Evolutionary conservation across 2,797 vertebrate genomes (phyloP), one percentile per base, ranked within the genome.

Genomic region (Pelodytes ibericus): DNA sequence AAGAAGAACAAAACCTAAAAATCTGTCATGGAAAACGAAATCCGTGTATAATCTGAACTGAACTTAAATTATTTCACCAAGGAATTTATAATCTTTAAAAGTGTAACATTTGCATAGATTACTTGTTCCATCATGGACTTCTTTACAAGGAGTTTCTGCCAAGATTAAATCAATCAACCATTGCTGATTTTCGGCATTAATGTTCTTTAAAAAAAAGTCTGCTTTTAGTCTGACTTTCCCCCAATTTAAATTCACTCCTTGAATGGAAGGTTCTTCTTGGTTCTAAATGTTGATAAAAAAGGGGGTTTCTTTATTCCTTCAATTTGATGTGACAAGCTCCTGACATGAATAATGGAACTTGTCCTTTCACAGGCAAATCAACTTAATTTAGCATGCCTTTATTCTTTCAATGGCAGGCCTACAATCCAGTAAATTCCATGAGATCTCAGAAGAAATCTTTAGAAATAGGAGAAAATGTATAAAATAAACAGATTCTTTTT

Each of bases 361-460:
- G 83, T 92, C 95, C 94, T 96, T 99, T 99, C 97, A 98, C 95
- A 99, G 94, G 97, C 96, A 99, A 99, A 99, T 99, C 94, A 95
- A 95, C 95, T 96, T 98, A 96, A 99, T 98, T 96, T 96, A 97
- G 94, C 94, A 93, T 95, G 94, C 92, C 96, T 95, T 96, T 95
- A 90, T 90, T 88, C 92, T 93, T 90, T 96, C 93, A 94, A 95
- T 95, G 87, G 95, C 94, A 90, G 91, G 96, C 94, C 94, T 94
- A 94, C 92, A 96, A 94, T 95, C 93, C 93, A 92, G 86, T 89
- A 94, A 94, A 97, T 98, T 97, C 95, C 95, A 95, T 93, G 93
- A 95, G 94, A 94, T 90, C 90, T 94, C 93, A 91, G 88, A 85
- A 87, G 91, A 89, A 94, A 95, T 92, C 94, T 95, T 94, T 94